These are phyloP conservation scores for Lypha dubia DNA, from an alignment of 2,888 invertebrate species.

Conservation along the genomic window DNA sequence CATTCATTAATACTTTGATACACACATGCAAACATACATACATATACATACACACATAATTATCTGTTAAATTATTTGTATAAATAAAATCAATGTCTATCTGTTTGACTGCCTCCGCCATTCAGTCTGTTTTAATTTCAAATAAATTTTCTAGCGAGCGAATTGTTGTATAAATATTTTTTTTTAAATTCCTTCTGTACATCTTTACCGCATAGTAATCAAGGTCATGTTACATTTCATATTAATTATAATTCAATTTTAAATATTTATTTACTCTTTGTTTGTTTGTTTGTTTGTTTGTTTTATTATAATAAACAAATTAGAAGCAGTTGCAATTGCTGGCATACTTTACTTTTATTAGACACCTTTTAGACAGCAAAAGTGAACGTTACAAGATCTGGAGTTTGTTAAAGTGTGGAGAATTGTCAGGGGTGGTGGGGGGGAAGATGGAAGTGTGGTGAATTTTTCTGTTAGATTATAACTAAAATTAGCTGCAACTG, in stretches of 20 bases:
- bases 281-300: neutral
- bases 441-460: no score
- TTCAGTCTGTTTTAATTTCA: conserved; percentile 18
- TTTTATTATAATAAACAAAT: neutral
- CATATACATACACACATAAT: no score
- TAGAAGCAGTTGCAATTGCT: neutral
- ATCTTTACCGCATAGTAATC: neutral
- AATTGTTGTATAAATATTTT: neutral
- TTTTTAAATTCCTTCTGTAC: neutral
- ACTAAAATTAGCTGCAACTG: no score
- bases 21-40: neutral
- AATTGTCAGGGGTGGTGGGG: no score
- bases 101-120: conserved; percentile 21
- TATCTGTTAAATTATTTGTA: neutral
- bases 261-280: conserved; percentile 3
- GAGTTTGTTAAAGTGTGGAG: no score
- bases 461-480: no score
- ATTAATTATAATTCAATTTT: conserved; percentile 9
- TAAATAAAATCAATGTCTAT: conserved; percentile 46
- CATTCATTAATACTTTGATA: neutral
- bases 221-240: conserved; percentile 19
- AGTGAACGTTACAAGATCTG: no score
- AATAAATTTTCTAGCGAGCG: neutral
- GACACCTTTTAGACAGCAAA: no score
- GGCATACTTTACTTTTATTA: no score